Evolutionary conservation across 2,888 invertebrate species (phyloP).

Genomic region (Sympetrum striolatum): DNA sequence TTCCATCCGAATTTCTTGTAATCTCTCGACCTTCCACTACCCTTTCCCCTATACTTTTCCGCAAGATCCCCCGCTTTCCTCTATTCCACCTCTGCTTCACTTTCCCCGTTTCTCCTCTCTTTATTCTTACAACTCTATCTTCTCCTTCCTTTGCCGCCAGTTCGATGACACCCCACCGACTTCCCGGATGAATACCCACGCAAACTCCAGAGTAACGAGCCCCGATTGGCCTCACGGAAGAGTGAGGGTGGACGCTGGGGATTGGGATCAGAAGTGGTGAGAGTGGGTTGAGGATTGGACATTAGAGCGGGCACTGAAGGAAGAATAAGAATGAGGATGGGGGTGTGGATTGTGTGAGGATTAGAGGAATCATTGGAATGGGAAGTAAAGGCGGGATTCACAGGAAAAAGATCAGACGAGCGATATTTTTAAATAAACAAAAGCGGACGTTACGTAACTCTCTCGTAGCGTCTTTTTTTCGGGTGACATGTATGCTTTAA

Average conservation of each 20-base stretch:
- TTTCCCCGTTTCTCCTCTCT: not conserved
- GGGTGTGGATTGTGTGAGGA: not conserved
- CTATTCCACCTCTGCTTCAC: not conserved
- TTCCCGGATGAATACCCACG: not conserved
- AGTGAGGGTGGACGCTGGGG: not conserved
- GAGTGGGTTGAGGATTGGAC: not conserved
- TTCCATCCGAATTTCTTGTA: not conserved
- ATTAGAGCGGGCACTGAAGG: not conserved
- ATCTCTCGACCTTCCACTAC: not conserved
- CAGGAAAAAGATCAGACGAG: too few relatives aligned
- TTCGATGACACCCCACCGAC: not conserved
- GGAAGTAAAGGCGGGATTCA: not conserved
- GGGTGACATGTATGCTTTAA: not conserved
- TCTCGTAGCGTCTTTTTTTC: not conserved
- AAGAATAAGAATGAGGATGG: not conserved
- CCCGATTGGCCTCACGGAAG: not conserved
- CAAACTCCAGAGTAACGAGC: not conserved
- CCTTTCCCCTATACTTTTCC: not conserved
- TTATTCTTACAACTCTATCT: not conserved
- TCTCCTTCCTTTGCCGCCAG: not conserved
- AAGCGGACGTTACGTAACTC: not conserved
- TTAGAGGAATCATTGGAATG: not conserved
- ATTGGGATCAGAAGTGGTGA: not conserved
- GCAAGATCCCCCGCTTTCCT: not conserved
- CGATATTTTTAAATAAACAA: too few relatives aligned